Base-by-base conservation (phyloP, 2,797 vertebrate species). In the Scomberomorus guttatus region DNA sequence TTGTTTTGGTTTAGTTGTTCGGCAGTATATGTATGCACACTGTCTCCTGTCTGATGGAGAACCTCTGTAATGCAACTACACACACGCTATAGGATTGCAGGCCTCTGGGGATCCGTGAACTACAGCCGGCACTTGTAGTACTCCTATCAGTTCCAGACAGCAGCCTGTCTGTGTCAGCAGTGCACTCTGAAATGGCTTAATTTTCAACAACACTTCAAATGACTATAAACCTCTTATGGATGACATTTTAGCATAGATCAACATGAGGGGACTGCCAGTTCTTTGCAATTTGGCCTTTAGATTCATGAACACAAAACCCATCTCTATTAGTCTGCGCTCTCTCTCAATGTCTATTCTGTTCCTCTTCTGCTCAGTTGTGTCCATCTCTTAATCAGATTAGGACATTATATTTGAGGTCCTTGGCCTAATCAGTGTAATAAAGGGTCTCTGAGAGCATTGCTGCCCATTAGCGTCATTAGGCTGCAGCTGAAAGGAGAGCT, bases 321-420 rank as follows among this genome's bases (percentile, higher is more conserved):
- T 87, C 74, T 83, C n/a, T 42, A 67, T 81, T 68, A 71, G 60
- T 61, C 59, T 55, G 56, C 71, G 4, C 52, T 54, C 67, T 72
- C 57, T 71, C 72, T 60, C 39, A 2, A 39, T 15, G 46, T 61
- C 74, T 56, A 10, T 42, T 77, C 69, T 57, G 72, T 72, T 63
- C 67, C 76, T 76, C 69, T 75, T 6, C 80, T 56, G 55, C 77
- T 79, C 80, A 73, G 80, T 88, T 78, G 86, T 84, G 83, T 92
- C 90, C 87, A 85, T 87, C 83, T 88, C 84, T 39, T 91, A 93
- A 95, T 95, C 89, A 88, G 93, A 93, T 94, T 87, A 93, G 82
- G 85, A 91, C 86, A 91, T 91, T 90, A 90, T 86, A 92, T 92
- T 92, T 84, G 69, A 88, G 89, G 84, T 89, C 87, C 89, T 82